Base-by-base conservation (phyloP, 2,888 invertebrate species). In the Dryadula phaetusa region DNA sequence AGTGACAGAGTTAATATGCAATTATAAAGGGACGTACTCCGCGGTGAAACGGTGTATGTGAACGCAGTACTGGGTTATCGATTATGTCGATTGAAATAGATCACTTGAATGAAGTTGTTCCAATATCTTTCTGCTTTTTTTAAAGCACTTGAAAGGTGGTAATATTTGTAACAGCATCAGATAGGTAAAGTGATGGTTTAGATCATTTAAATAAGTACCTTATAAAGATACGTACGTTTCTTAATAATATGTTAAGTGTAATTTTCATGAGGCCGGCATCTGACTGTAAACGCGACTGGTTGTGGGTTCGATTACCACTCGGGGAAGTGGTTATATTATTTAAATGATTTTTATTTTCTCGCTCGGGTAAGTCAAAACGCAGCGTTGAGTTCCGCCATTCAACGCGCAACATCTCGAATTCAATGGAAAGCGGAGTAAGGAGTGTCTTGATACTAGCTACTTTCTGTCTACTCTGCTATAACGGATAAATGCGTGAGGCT, bases 1-100 rank as follows among this genome's bases (percentile, higher is more conserved):
- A 60, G 18, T 47, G 66, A 64, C 60, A 46, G 46, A 66, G 66
- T 32, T 52, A 52, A 64, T 66, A 49, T 47, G 47, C 40, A 54
- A 66, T 65, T 69, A 65, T 20, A 63, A 46, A 44, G 28, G 46
- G 60, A 46, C 18, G 46, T 60, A 61, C 22, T n/a, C 25, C 42
- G 32, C 60, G 7, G 44, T 46, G 46, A 60, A 60, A 60, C 60
- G 60, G 44, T 60, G 42, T 28, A 28, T 18, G 32, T 46, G 18
- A 60, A 44, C n/a, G 56, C n/a, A n/a, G n/a, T n/a, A n/a, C 10
- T 22, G n/a, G 40, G 40, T 56, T 56, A 56, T 56, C 22, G 56
- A 56, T 56, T 56, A 22, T 22, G 25, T 22, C 56, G 40, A 56
- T 37, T n/a, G 20, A 37, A 54, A 54, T 54, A 54, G 37, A 54